Evolutionary conservation across 2,113 vertebrate species (phyloP).

Genomic region (Myiagra hebetior): DNA sequence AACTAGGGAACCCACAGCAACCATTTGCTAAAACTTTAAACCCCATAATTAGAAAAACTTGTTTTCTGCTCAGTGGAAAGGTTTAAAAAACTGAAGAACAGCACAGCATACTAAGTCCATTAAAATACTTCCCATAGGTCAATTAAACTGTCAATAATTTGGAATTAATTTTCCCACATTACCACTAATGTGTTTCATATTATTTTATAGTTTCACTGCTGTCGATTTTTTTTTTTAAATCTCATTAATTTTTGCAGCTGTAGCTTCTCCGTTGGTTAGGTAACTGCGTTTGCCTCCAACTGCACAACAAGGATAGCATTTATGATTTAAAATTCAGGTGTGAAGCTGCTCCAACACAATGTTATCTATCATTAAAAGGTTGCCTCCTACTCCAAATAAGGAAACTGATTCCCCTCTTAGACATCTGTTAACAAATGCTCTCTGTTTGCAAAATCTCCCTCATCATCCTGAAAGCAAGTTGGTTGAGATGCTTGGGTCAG

Average conservation of each 20-base stretch:
- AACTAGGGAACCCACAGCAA: not conserved
- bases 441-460: not conserved
- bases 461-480: not conserved
- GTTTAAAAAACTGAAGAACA: not conserved
- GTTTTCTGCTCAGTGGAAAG: not conserved
- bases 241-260: not conserved
- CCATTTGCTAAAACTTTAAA: not conserved
- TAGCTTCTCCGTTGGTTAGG: not conserved
- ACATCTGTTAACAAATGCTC: not conserved
- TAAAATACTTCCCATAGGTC: not conserved
- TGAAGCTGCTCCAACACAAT: not conserved
- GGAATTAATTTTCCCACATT: conserved; percentile 7
- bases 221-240: not conserved
- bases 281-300: not conserved
- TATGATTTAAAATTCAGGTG: not conserved
- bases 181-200: not conserved
- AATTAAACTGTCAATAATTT: conserved; percentile 12
- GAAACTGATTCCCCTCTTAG: not conserved
- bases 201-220: not conserved
- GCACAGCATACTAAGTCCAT: not conserved
- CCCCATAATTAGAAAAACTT: not conserved
- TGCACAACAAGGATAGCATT: not conserved
- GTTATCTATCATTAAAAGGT: not conserved
- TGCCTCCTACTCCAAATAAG: not conserved
- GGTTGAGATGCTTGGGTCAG: not conserved